Evolutionary conservation across 1,140 invertebrate genomes (phyloP).

Genomic region (Pinna nobilis): DNA sequence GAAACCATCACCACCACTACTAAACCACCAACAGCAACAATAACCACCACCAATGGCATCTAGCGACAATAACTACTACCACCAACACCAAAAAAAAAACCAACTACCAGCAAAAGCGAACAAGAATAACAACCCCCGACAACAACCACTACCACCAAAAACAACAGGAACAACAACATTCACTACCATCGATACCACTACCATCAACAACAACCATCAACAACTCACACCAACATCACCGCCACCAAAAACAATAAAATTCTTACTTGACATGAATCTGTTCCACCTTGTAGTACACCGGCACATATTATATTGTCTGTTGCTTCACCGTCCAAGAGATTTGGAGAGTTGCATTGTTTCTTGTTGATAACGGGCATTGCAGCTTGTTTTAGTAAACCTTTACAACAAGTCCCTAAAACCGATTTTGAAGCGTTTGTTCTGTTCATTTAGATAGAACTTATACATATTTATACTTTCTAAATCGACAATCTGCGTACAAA

Average conservation of each 20-base stretch:
- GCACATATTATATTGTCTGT: slow-evolving; percentile 75
- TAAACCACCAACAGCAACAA: too few relatives aligned
- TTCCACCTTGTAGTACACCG: slow-evolving; percentile 75
- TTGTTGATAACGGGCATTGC: slow-evolving; percentile 49
- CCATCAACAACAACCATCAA: too few relatives aligned
- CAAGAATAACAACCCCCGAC: too few relatives aligned
- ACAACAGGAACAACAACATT: slow-evolving; percentile 6
- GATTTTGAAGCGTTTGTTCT: too few relatives aligned
- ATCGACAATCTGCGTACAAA: background rate
- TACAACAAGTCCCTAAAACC: slow-evolving; percentile 26
- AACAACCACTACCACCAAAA: slow-evolving; percentile 84
- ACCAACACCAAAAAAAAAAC: too few relatives aligned
- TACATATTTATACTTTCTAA: background rate
- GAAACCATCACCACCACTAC: too few relatives aligned
- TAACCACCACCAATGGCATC: too few relatives aligned
- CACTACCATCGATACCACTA: background rate
- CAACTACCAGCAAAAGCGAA: too few relatives aligned
- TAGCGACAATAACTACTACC: too few relatives aligned
- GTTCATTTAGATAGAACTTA: background rate
- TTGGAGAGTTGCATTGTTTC: slow-evolving; percentile 43
- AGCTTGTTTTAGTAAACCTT: slow-evolving; percentile 49
- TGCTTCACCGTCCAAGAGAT: slow-evolving; percentile 64
- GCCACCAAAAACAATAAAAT: background rate
- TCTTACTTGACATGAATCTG: slow-evolving; percentile 61
- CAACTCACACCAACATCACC: background rate